These are phyloP conservation scores for Procambarus virginalis DNA, from an alignment of 1,140 invertebrate genomes.

Conservation along the genomic window DNA sequence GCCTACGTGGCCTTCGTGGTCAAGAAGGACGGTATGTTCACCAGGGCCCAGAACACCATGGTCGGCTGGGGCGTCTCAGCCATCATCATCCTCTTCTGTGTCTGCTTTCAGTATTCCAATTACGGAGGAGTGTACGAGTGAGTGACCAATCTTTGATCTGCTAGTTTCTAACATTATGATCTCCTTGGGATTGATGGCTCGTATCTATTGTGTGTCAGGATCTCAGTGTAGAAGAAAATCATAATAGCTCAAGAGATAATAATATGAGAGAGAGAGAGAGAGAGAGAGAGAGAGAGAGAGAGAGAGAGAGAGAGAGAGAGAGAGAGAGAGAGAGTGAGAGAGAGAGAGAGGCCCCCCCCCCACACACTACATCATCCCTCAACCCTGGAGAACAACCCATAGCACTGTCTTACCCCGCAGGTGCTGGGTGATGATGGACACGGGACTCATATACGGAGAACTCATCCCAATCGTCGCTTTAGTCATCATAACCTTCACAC, in stretches of 20 bases:
- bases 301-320: no score
- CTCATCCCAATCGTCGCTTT: conserved; percentile 71
- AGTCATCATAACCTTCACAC: conserved; percentile 71
- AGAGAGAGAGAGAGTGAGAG: no score
- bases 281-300: no score
- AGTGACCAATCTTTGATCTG: conserved; percentile 13
- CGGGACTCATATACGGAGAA: conserved; percentile 69
- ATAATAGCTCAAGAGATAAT: no score
- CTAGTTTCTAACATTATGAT: no score
- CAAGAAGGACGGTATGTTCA: conserved; percentile 72
- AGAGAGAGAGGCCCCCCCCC: no score
- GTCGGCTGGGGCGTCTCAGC: conserved; percentile 72
- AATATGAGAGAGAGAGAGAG: no score
- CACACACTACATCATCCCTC: no score
- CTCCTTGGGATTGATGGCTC: no score
- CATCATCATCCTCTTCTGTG: conserved; percentile 71
- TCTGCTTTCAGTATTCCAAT: conserved; percentile 72
- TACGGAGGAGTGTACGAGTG: conserved; percentile 73
- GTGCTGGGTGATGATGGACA: conserved; percentile 73
- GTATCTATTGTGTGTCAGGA: no score
- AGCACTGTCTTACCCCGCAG: conserved; percentile 13
- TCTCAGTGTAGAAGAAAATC: no score
- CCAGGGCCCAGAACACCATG: conserved; percentile 71
- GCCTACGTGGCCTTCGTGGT: conserved; percentile 73
- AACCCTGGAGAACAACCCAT: no score